phyloP scores from a whole-genome alignment of 2,113 vertebrate genomes.

The Nymphicus hollandicus region DNA sequence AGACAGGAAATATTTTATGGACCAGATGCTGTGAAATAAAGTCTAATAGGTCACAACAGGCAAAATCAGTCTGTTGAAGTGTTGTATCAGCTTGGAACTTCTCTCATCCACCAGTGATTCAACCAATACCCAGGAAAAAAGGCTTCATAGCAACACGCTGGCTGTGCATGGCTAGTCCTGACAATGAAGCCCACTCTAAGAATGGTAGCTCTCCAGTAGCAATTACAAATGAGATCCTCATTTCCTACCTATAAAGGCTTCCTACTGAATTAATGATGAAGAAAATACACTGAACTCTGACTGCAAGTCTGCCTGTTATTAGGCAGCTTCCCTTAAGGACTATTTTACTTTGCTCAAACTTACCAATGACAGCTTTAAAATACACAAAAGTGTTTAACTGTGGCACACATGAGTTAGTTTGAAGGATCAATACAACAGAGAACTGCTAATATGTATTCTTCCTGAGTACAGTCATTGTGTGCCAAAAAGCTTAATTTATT shows the following conservation, averaged over 20 bases:
- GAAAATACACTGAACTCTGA: conserved; percentile 16
- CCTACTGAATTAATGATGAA: conserved; percentile 16
- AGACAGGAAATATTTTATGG: not conserved
- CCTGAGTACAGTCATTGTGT: not conserved
- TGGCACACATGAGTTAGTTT: conserved; percentile 8
- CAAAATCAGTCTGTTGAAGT: not conserved
- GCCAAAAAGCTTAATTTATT: conserved; percentile 27
- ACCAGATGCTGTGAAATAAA: not conserved
- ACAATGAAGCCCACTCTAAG: not conserved
- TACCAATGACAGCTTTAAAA: conserved; percentile 38
- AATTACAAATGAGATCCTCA: not conserved
- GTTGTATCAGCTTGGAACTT: not conserved
- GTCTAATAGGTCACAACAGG: not conserved
- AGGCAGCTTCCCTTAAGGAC: conserved; percentile 6
- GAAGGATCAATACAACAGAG: conserved; percentile 22
- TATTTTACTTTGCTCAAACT: conserved; percentile 16
- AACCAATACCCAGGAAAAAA: not conserved
- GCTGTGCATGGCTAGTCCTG: not conserved
- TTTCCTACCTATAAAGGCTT: conserved; percentile 12
- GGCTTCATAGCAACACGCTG: not conserved
- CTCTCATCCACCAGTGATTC: not conserved
- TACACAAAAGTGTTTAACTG: conserved; percentile 15
- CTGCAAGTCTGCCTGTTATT: not conserved
- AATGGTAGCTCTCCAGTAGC: not conserved
- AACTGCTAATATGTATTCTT: conserved; percentile 18